phyloP scores from a whole-genome alignment of 2,113 vertebrate genomes.

The Cathartes aura region DNA sequence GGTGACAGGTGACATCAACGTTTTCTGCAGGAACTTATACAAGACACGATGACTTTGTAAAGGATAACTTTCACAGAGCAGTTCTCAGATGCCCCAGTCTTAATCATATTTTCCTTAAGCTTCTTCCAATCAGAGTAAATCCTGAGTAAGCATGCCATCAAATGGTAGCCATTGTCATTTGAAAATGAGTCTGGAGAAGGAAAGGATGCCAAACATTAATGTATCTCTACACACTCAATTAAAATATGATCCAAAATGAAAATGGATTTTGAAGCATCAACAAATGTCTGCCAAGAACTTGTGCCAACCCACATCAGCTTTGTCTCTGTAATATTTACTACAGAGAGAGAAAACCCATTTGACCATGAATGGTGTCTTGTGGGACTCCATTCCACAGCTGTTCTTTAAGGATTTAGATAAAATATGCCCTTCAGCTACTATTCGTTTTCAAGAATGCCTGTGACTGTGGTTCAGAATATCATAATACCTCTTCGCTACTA shows the following conservation, averaged over 20 bases:
- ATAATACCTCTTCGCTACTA: neutral
- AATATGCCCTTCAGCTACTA: neutral
- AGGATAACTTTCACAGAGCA: neutral
- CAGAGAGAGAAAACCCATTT: neutral
- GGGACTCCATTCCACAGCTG: conserved; percentile 6
- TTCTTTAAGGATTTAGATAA: conserved; percentile 41
- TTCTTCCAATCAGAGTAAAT: neutral
- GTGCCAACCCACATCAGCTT: neutral
- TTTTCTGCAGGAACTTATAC: neutral
- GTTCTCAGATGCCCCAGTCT: neutral
- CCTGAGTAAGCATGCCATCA: neutral
- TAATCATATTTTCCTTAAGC: neutral
- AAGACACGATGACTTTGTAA: neutral
- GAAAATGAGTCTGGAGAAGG: neutral
- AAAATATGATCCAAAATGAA: neutral
- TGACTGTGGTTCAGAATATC: neutral
- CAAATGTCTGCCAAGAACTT: neutral
- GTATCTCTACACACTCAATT: neutral
- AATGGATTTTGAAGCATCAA: conserved; percentile 15
- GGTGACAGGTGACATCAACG: no score
- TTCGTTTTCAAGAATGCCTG: neutral
- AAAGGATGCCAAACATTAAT: neutral
- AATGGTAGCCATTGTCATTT: neutral
- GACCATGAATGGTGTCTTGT: neutral
- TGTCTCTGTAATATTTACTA: neutral